Evolutionary conservation across 1,140 invertebrate genomes (phyloP).

Genomic region (Ylistrum balloti): DNA sequence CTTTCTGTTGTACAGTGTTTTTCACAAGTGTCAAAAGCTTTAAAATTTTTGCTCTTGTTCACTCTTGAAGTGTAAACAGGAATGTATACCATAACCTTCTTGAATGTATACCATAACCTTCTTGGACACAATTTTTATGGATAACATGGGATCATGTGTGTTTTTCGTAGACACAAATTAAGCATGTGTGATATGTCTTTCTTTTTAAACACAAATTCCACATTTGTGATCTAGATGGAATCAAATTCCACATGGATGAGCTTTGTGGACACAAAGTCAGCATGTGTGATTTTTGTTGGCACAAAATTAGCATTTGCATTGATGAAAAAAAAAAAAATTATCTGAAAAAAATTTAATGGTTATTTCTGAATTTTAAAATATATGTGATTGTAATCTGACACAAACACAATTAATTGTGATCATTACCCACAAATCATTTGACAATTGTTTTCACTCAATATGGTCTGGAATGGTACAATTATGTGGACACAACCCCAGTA

Average conservation of each 20-base stretch:
- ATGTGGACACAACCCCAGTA: background rate
- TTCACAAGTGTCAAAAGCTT: no score
- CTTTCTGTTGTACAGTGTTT: no score
- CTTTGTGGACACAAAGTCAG: background rate
- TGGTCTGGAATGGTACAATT: background rate
- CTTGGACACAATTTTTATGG: no score
- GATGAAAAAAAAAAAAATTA: background rate
- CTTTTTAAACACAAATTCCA: no score
- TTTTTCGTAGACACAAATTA: no score
- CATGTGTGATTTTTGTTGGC: background rate
- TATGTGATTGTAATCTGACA: background rate
- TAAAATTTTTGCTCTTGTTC: no score
- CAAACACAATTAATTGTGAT: background rate
- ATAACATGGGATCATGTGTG: no score
- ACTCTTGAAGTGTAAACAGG: no score
- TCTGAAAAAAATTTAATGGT: background rate
- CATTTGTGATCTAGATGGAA: background rate
- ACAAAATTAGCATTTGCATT: background rate
- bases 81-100: no score
- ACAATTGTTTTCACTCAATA: no score
- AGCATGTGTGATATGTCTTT: no score
- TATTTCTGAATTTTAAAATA: background rate
- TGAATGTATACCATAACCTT: no score
- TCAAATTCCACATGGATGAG: background rate
- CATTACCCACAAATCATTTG: background rate